Evolutionary conservation across 1,140 invertebrate species (phyloP).

Genomic region (Drosophila eugracilis): DNA sequence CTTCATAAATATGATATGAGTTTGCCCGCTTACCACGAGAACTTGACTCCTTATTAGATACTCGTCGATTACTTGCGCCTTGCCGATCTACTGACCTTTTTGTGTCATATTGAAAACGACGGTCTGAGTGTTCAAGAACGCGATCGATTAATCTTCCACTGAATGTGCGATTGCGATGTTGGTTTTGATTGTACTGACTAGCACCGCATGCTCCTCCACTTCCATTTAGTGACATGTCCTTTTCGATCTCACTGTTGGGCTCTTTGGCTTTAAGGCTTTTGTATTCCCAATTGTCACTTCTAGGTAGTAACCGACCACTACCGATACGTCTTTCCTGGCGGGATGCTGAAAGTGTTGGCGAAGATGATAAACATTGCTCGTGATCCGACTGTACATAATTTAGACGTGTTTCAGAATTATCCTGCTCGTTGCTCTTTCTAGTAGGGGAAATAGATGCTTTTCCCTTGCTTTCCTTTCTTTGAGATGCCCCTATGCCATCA

Average conservation of each 20-base stretch:
- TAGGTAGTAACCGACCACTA: constrained; percentile 89
- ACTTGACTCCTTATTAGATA: constrained; percentile 48
- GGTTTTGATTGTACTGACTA: constrained; percentile 15
- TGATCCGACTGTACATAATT: constrained; percentile 21
- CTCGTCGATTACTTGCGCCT: constrained; percentile 27
- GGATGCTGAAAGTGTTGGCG: constrained; percentile 42
- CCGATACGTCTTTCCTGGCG: constrained; percentile 88
- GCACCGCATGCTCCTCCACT: constrained; percentile 28
- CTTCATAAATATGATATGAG: constrained; percentile 86
- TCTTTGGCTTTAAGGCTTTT: constrained; percentile 77
- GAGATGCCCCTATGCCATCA: background rate
- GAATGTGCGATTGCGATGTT: constrained; percentile 34
- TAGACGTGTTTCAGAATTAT: constrained; percentile 30
- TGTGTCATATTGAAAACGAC: constrained; percentile 31
- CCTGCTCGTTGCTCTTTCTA: constrained; percentile 4
- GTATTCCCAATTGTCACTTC: constrained; percentile 87
- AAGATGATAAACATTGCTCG: constrained; percentile 31
- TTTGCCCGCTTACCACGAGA: constrained; percentile 71
- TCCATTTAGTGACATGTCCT: constrained; percentile 44
- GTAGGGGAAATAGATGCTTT: background rate
- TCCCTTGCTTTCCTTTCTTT: constrained; percentile 3
- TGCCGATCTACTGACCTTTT: constrained; percentile 39
- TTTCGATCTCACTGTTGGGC: constrained; percentile 41
- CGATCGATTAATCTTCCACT: constrained; percentile 34
- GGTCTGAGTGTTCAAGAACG: constrained; percentile 24